Base-by-base conservation (phyloP, 2,888 invertebrate species). In the Nectonema munidae region DNA sequence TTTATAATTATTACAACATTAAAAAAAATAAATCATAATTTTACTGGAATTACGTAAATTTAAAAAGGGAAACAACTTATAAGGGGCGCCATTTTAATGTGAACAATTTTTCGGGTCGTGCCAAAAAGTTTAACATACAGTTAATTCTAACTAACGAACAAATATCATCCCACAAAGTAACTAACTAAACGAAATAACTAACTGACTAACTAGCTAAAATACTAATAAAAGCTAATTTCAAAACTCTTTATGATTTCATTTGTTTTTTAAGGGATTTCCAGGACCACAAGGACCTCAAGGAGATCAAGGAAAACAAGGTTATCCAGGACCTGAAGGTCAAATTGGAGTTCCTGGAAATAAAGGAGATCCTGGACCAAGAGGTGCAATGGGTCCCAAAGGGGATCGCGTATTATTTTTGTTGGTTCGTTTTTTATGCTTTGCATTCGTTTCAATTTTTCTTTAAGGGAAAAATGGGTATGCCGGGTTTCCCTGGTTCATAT, bases 321-420 rank as follows among this genome's bases (percentile, higher is more conserved):
- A 70, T 51, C 67, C 69, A 18, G 77, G 77, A 17, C 61, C 65
- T 16, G 75, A 75, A 59, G 77, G 77, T 29, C 64, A 70, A n/a
- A 63, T 68, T 44, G 77, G 77, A 11, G 65, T 73, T 2, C 77
- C 76, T 56, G 79, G 79, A 33, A 68, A 68, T 45, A 77, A 76
- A 55, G 81, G 79, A 42, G 73, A 73, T 48, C 63, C 68, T 29
- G 79, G 79, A 14, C 68, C 68, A 21, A 63, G 66, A 46, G 79
- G 79, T 38, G 68, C 68, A 3, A 61, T 68, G 41, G 79, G 79
- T 38, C 63, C 66, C 2, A 74, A 71, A 56, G 77, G 77, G 44
- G 76, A 77, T 47, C 60, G 68, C 47, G 60, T 59, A 14, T 35
- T 29, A 14, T 20, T 35, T 3, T 29, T 33, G 14, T 33, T 33